These are phyloP conservation scores for Drosophila nr. medialis DNA, from an alignment of 2,888 invertebrate genomes.

Conservation along the genomic window DNA sequence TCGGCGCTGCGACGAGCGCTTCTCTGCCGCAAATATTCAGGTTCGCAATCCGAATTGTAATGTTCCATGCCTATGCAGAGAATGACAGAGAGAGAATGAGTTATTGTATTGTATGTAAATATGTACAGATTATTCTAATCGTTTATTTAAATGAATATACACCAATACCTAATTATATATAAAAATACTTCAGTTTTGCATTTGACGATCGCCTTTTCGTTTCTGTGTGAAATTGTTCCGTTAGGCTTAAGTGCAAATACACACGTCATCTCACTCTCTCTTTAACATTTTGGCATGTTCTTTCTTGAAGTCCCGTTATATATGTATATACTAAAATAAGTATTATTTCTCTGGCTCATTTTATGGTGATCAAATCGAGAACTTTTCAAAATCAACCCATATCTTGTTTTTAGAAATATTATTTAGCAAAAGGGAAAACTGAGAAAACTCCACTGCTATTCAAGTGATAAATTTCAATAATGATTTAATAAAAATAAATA, in stretches of 20 bases:
- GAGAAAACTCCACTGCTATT: no score
- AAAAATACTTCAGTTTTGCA: neutral
- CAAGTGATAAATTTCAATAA: no score
- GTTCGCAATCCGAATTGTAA: constrained; percentile 90
- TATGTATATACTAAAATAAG: neutral
- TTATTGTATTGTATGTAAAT: neutral
- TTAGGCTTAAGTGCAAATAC: neutral
- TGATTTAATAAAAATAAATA: no score
- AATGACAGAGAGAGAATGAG: neutral
- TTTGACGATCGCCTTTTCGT: neutral
- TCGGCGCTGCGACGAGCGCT: constrained; percentile 57
- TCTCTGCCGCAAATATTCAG: constrained; percentile 73
- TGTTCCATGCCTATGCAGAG: constrained; percentile 85
- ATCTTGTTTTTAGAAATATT: no score
- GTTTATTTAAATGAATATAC: neutral
- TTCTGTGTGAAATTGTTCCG: neutral
- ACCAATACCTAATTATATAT: neutral
- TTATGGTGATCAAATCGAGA: neutral
- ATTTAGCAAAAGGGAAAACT: no score
- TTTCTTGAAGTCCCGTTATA: neutral
- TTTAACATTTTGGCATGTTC: neutral
- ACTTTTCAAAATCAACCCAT: neutral
- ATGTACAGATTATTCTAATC: neutral
- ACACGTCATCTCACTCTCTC: neutral
- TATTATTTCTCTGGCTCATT: neutral